Evolutionary conservation across 1,140 invertebrate species (phyloP).

Genomic region (Hylaeus volcanicus): DNA sequence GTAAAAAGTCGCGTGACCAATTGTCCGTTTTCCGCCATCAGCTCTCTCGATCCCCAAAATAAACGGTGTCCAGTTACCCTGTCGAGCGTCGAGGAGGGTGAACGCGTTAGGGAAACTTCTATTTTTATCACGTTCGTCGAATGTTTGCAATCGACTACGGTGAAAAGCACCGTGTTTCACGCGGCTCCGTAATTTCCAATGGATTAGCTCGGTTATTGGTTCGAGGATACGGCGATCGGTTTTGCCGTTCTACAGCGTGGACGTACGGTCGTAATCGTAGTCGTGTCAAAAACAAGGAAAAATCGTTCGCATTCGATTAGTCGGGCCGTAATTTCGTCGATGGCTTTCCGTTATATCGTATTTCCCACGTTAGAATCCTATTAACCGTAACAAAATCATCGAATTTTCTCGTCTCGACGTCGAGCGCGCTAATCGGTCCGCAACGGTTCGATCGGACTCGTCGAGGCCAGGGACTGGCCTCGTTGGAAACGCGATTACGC

Average conservation of each 20-base stretch:
- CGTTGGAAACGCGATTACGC: slow-evolving; percentile 19
- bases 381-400: background rate
- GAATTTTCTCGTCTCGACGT: background rate
- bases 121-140: slow-evolving; percentile 25
- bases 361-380: background rate
- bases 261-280: background rate
- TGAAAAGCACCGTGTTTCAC: background rate
- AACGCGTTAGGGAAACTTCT: slow-evolving; percentile 28
- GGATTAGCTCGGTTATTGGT: background rate
- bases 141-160: background rate
- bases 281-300: background rate
- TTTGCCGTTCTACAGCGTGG: background rate
- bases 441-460: background rate
- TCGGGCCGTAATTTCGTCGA: no score
- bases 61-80: slow-evolving; percentile 1
- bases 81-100: slow-evolving; percentile 4
- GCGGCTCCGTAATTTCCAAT: background rate
- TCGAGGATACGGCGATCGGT: background rate
- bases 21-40: slow-evolving; percentile 18
- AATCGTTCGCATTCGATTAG: background rate
- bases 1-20: slow-evolving; percentile 66
- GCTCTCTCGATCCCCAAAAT: slow-evolving; percentile 41
- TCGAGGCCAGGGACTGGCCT: background rate
- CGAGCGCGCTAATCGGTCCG: background rate
- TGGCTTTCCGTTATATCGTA: no score